Base-by-base conservation (phyloP, 2,888 invertebrate genomes). In the Dasypogon diadema region DNA sequence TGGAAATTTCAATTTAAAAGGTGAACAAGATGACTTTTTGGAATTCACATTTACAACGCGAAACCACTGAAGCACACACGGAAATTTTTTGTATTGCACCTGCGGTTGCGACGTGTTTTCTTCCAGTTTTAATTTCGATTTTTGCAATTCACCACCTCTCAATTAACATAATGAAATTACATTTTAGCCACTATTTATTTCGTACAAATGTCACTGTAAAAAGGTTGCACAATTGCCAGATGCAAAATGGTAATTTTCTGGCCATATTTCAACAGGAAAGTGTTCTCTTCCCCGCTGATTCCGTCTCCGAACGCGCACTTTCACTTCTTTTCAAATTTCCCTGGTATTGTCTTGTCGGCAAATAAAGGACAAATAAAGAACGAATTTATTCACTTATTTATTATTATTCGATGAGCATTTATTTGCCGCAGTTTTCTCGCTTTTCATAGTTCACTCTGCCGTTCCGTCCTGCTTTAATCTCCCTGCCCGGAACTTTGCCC, bases 361-460 rank as follows among this genome's bases (percentile, higher is more conserved):
- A n/a, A n/a, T n/a, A n/a, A n/a, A n/a, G n/a, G n/a, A n/a, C n/a
- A n/a, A n/a, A n/a, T n/a, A n/a, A n/a, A 30, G 3, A 30, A 30
- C 30, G 30, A 30, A 30, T 51, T 51, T 51, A 51, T 51, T 51
- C 51, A 51, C 51, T 51, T 51, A 51, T 51, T 51, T 51, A n/a
- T 51, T 51, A 51, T 16, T 16, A 51, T 51, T 51, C 51, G 51
- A 51, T 51, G 51, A 21, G 18, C 3, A 51, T 51, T 51, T 51
- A 12, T 16, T 51, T 51, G 14, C 51, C 16, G 18, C 14, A 51
- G 14, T 51, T 51, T 51, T 21, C 6, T 51, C 12, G 16, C n/a
- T 51, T 16, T 51, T n/a, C 16, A 21, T 51, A 16, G 18, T 51
- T 51, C 51, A 42, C 42, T 42, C 12, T 42, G 6, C 42, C 42